Evolutionary conservation across 2,113 vertebrate species (phyloP).

Genomic region (Tricholaema leucomelas): DNA sequence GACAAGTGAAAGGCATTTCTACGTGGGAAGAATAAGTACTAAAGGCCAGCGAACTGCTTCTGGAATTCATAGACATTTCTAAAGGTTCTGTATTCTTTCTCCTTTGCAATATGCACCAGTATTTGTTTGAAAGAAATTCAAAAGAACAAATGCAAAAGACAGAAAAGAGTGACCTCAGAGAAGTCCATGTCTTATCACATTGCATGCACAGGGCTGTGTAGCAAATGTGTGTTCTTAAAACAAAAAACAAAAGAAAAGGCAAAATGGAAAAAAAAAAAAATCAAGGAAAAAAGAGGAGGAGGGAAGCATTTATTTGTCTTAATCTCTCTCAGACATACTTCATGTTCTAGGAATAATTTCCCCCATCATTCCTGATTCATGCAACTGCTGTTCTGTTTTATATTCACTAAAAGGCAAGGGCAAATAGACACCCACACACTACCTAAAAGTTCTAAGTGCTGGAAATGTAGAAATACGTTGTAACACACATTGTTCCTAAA

Average conservation of each 20-base stretch:
- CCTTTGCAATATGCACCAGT: conserved; percentile 24
- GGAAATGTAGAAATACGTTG: not conserved
- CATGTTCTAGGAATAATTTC: conserved; percentile 10
- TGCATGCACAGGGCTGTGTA: conserved; percentile 32
- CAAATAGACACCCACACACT: not conserved
- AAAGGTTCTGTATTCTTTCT: conserved; percentile 54
- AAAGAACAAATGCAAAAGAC: conserved; percentile 11
- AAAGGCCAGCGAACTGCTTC: conserved; percentile 51
- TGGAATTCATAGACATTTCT: conserved; percentile 51
- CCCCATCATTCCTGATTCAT: not conserved
- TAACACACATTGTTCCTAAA: not conserved
- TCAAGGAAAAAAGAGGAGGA: not conserved
- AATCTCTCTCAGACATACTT: conserved; percentile 55
- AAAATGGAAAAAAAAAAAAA: not conserved
- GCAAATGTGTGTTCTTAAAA: conserved; percentile 31
- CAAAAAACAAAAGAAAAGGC: not conserved
- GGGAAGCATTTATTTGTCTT: conserved; percentile 58
- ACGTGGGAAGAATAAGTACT: conserved; percentile 12
- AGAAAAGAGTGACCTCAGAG: conserved; percentile 32
- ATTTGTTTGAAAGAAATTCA: conserved; percentile 47
- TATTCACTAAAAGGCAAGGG: conserved; percentile 6
- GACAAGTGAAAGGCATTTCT: conserved; percentile 51
- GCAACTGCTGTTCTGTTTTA: not conserved
- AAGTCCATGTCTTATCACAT: conserved; percentile 15
- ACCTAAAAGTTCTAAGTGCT: conserved; percentile 15